Evolutionary conservation across 2,888 invertebrate species (phyloP).

Genomic region (Drosophila anceps): DNA sequence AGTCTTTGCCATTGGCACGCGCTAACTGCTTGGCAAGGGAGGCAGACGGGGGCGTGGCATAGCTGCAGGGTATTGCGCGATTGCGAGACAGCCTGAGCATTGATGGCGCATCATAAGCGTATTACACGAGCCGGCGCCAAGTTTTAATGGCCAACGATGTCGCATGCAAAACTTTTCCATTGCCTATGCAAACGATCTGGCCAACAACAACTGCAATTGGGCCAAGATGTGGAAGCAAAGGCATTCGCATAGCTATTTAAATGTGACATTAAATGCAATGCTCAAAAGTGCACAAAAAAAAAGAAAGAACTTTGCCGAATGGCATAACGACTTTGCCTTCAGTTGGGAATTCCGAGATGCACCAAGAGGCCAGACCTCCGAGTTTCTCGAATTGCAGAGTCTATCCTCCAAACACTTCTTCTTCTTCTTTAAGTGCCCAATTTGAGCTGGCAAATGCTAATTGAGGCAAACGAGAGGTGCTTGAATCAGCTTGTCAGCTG

Average conservation of each 20-base stretch:
- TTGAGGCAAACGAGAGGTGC: slow-evolving; percentile 2
- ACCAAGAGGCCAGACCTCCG: neutral
- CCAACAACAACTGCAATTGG: slow-evolving; percentile 20
- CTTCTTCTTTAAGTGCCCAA: neutral
- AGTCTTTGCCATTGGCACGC: slow-evolving; percentile 35
- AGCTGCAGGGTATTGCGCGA: slow-evolving; percentile 2
- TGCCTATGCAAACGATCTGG: slow-evolving; percentile 68
- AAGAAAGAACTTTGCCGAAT: slow-evolving; percentile 17
- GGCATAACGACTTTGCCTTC: slow-evolving; percentile 27
- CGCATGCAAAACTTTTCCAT: slow-evolving; percentile 56
- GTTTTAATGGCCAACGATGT: slow-evolving; percentile 50
- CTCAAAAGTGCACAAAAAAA: slow-evolving; percentile 17
- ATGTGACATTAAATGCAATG: slow-evolving; percentile 58
- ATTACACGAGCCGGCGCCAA: slow-evolving; percentile 36
- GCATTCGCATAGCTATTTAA: slow-evolving; percentile 42
- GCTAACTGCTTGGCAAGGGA: slow-evolving; percentile 2
- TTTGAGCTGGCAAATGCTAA: slow-evolving; percentile 27
- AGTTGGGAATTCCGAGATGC: slow-evolving; percentile 6
- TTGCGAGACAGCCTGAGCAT: slow-evolving; percentile 10
- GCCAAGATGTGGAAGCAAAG: neutral
- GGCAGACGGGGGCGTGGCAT: no score
- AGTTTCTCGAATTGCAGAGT: neutral
- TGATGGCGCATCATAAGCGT: slow-evolving; percentile 57
- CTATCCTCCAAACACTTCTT: no score
- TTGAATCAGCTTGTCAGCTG: neutral